Evolutionary conservation across 2,888 invertebrate genomes (phyloP).

Genomic region (Bellardia bayeri): DNA sequence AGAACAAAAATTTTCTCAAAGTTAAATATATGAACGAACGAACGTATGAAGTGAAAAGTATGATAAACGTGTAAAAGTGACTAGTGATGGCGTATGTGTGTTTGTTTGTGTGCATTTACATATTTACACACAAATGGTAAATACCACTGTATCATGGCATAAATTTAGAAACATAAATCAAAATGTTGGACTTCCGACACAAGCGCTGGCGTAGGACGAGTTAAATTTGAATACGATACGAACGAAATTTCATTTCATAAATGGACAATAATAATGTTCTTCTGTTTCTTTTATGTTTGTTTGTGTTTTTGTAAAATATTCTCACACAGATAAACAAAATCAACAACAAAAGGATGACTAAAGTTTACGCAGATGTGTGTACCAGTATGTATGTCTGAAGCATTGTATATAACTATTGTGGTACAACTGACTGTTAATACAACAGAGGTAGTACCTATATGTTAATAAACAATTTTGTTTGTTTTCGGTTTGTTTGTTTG

Average conservation of each 20-base stretch:
- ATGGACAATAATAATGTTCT: conserved; percentile 52
- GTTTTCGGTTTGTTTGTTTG: conserved; percentile 23
- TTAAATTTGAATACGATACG: conserved; percentile 75
- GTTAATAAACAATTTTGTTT: conserved; percentile 41
- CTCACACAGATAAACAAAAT: conserved; percentile 52
- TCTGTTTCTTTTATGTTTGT: conserved; percentile 11
- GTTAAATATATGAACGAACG: conserved; percentile 3
- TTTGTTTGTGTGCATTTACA: conserved; percentile 24
- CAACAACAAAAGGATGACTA: conserved; percentile 56
- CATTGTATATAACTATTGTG: not conserved
- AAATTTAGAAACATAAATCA: conserved; percentile 84
- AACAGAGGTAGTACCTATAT: conserved; percentile 16
- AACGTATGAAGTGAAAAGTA: conserved; percentile 52
- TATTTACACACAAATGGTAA: conserved; percentile 36
- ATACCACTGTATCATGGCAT: conserved; percentile 76
- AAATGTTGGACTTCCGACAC: conserved; percentile 83
- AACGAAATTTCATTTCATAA: conserved; percentile 50
- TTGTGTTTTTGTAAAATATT: conserved; percentile 28
- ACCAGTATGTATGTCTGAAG: not conserved
- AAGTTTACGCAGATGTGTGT: conserved; percentile 44
- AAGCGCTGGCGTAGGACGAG: conserved; percentile 68
- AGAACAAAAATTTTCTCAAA: conserved; percentile 15
- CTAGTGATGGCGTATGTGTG: not conserved
- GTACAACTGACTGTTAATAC: conserved; percentile 11
- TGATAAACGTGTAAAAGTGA: conserved; percentile 55